Base-by-base conservation (phyloP, 1,140 invertebrate species). In the Papilio glaucus region DNA sequence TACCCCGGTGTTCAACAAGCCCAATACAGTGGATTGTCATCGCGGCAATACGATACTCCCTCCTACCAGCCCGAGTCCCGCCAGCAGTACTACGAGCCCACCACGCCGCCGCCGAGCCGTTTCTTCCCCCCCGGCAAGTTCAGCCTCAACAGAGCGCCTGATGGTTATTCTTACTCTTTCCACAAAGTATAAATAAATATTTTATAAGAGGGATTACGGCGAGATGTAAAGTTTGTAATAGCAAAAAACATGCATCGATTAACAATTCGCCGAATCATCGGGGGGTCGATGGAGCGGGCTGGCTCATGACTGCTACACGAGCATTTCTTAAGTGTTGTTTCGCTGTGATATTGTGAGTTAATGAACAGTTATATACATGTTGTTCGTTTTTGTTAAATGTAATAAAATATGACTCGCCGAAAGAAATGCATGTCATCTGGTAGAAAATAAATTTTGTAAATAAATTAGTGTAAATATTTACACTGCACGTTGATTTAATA, bases 81-180 rank as follows among this genome's bases (percentile, higher is more conserved):
- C 73, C 88, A 79, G 57, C 94, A 94, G 79, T 89, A 92, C 81
- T 94, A 94, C 78, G 94, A 94, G 45, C 89, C 93, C 6, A 96
- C 96, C 26, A 96, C 96, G 15, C 95, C 94, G 53, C 92, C 95
- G 12, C 95, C 96, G 1, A 94, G 95, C 74, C 94, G 96, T 78
- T 97, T 97, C 91, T 96, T 96, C 85, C 96, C 96, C 21, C 96
- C 97, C 1, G 97, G 97, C 72, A 97, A 97, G 86, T 94, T 98
- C 70, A 95, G 95, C 79, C 94, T 98, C 76, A 97, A 97, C 94
- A 94, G 97, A 87, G 97, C 96, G 49, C 97, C 96, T 18, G 97
- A 97, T 84, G 97, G 97, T 74, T 97, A 96, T 90, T 96, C 96
- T 77, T 97, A 97, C 90, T 96, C 94, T 60, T 97, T 97, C 94